These are phyloP conservation scores for Ursus arctos DNA, from an alignment of 2,113 vertebrate genomes.

Conservation along the genomic window DNA sequence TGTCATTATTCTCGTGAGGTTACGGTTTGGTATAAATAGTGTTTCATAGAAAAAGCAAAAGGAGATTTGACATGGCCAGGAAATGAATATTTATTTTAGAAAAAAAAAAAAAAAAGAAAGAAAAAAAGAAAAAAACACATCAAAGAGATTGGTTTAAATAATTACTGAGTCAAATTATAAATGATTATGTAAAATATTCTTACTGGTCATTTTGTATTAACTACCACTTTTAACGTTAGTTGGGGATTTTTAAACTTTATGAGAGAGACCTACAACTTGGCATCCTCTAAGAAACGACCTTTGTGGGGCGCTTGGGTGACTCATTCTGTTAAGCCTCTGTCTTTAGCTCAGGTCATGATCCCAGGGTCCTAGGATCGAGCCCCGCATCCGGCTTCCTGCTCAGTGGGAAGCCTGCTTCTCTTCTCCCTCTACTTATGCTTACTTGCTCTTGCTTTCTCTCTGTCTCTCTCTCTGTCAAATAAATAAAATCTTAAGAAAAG, in stretches of 20 bases:
- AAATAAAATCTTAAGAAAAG: no score
- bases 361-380: no score
- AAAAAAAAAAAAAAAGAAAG: not conserved
- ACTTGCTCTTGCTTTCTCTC: no score
- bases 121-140: not conserved
- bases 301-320: no score
- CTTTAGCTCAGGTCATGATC: no score
- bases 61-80: not conserved
- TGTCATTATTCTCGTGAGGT: not conserved
- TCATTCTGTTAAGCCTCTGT: no score
- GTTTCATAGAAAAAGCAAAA: not conserved
- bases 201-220: not conserved
- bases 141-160: constrained; percentile 2
- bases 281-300: not conserved
- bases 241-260: not conserved
- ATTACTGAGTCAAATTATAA: constrained; percentile 38
- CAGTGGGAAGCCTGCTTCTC: no score
- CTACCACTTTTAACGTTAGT: not conserved
- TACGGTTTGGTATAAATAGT: not conserved
- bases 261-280: not conserved
- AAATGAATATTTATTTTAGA: constrained; percentile 23
- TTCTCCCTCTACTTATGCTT: no score
- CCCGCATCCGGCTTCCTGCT: no score
- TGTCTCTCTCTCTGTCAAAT: no score
- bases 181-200: not conserved